phyloP scores from a whole-genome alignment of 2,888 invertebrate genomes.

The Neoascia interrupta region DNA sequence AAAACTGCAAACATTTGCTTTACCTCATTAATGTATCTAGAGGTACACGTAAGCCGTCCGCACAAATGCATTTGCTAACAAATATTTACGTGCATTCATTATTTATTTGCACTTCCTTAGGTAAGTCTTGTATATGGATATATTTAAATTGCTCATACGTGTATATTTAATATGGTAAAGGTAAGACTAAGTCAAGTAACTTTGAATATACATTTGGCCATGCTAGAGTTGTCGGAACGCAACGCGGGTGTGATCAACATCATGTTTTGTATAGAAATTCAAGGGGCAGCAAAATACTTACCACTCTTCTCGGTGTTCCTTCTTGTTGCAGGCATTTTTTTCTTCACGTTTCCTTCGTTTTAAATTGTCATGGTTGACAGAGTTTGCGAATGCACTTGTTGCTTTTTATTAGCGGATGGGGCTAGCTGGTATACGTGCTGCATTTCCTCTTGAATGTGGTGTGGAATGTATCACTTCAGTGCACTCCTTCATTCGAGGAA shows the following conservation, averaged over 20 bases:
- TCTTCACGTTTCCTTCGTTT: conserved; percentile 11
- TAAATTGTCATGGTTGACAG: conserved; percentile 52
- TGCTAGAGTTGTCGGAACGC: conserved; percentile 37
- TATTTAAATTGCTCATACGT: conserved; percentile 3
- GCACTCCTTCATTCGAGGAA: conserved; percentile 9
- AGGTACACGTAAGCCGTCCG: conserved; percentile 18
- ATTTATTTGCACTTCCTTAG: neutral
- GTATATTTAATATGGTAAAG: conserved; percentile 23
- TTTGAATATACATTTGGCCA: conserved; percentile 29
- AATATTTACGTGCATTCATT: conserved; percentile 54
- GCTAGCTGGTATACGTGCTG: conserved; percentile 23
- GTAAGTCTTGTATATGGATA: neutral
- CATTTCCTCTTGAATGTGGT: conserved; percentile 2
- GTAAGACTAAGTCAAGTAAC: conserved; percentile 21
- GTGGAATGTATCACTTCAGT: conserved; percentile 15
- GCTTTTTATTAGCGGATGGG: too few species aligned
- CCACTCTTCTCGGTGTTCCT: conserved; percentile 3
- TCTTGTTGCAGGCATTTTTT: conserved; percentile 8
- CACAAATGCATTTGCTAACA: conserved; percentile 47
- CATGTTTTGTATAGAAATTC: conserved; percentile 57
- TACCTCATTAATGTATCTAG: conserved; percentile 42
- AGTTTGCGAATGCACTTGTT: conserved; percentile 61
- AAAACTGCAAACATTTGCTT: conserved; percentile 51
- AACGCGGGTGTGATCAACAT: conserved; percentile 64
- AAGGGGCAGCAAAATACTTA: conserved; percentile 32